These are phyloP conservation scores for Hecatera dysodea DNA, from an alignment of 2,888 invertebrate species.

Conservation along the genomic window DNA sequence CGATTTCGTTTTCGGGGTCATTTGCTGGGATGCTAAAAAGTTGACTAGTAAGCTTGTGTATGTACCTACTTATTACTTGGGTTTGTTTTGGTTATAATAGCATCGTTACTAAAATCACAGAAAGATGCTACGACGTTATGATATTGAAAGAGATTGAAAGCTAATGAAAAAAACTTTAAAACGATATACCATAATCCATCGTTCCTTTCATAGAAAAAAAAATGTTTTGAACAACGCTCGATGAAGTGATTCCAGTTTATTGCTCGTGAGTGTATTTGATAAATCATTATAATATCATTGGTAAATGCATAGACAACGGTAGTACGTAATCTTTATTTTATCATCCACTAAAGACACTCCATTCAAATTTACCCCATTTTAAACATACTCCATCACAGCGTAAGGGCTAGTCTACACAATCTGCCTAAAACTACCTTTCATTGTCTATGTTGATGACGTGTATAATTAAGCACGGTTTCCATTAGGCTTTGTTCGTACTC, in stretches of 20 bases:
- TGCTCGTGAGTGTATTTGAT: no score
- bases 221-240: no score
- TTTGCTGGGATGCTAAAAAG: not conserved
- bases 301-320: no score
- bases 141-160: no score
- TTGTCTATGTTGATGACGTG: conserved; percentile 63
- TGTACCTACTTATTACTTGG: no score
- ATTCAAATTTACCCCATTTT: not conserved
- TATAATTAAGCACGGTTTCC: conserved; percentile 64
- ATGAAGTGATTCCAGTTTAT: no score
- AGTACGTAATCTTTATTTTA: no score
- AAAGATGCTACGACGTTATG: no score
- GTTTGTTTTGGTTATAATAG: not conserved
- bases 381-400: conserved; percentile 21
- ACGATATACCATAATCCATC: no score
- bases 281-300: no score
- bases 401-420: conserved; percentile 38
- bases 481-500: conserved; percentile 66
- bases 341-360: not conserved
- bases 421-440: conserved; percentile 43
- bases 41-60: not conserved
- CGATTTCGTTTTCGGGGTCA: not conserved
- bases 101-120: not conserved
- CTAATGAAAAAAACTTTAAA: no score
- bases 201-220: no score